phyloP scores from a whole-genome alignment of 2,888 invertebrate species.

The Sesia apiformis region DNA sequence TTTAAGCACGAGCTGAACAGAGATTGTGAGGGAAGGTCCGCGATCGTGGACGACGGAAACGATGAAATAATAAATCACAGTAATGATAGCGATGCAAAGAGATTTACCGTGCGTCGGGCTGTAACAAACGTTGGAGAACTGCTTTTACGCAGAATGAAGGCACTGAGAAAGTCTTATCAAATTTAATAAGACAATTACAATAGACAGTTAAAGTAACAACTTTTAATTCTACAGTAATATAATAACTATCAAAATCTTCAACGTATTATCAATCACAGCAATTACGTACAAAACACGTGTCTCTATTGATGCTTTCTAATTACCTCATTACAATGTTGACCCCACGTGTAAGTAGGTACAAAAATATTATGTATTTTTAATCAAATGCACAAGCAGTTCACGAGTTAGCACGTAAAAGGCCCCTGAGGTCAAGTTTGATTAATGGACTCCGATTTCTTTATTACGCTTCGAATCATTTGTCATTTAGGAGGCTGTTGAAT shows the following conservation, averaged over 20 bases:
- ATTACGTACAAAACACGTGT: too few relatives aligned
- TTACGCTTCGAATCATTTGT: conserved; percentile 28
- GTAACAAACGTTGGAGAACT: conserved; percentile 2
- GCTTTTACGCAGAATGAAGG: background rate
- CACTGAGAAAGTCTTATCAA: too few relatives aligned
- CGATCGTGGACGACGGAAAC: conserved; percentile 47
- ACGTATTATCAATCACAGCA: too few relatives aligned
- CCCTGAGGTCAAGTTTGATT: conserved; percentile 28
- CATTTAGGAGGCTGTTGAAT: conserved; percentile 19
- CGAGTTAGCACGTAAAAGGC: conserved; percentile 6
- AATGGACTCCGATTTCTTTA: conserved; percentile 29
- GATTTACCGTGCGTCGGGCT: conserved; percentile 20
- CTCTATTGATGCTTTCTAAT: conserved; percentile 5
- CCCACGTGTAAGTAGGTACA: conserved; percentile 1
- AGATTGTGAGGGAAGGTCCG: conserved; percentile 43
- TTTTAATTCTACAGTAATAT: too few relatives aligned
- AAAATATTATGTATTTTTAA: conserved; percentile 5
- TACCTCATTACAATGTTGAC: conserved; percentile 4
- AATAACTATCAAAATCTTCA: too few relatives aligned
- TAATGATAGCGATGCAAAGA: conserved; percentile 35
- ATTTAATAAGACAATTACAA: too few relatives aligned
- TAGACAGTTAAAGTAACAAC: too few relatives aligned
- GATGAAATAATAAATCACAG: conserved; percentile 56
- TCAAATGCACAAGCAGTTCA: conserved; percentile 5
- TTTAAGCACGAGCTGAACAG: conserved; percentile 48